Percentiles rank a stretch among this genome's conserved stretches.
phyloP scores from a whole-genome alignment of 2,113 vertebrate genomes.

The Lepisosteus osseus region DNA sequence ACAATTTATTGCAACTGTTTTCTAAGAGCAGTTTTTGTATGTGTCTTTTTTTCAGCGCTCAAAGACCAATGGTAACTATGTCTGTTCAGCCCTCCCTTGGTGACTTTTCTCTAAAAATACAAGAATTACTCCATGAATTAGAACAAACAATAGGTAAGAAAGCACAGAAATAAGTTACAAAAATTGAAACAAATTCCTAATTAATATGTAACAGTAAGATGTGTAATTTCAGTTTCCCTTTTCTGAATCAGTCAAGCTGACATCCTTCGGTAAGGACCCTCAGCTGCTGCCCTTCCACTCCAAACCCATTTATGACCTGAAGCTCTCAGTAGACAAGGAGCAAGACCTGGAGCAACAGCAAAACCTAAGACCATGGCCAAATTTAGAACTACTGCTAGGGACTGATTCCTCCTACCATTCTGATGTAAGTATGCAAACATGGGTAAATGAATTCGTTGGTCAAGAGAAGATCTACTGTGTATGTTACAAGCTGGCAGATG shows the following conservation, averaged over 20 bases:
- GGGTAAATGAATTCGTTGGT: too few species aligned
- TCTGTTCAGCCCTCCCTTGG: conserved; percentile 44
- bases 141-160: conserved; percentile 55
- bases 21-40: neutral
- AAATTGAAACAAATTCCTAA: too few species aligned
- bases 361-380: conserved; percentile 23
- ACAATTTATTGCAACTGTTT: too few species aligned
- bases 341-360: conserved; percentile 14
- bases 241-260: conserved; percentile 43
- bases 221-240: neutral
- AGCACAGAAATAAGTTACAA: neutral
- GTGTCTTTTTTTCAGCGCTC: neutral
- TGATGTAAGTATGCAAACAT: conserved; percentile 20
- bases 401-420: conserved; percentile 40
- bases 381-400: conserved; percentile 45
- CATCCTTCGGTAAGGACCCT: conserved; percentile 45
- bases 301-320: conserved; percentile 19
- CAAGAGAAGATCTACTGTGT: too few species aligned
- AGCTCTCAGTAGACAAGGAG: conserved; percentile 16
- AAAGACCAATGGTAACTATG: conserved; percentile 18
- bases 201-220: too few species aligned
- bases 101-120: conserved; percentile 50
- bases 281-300: conserved; percentile 38
- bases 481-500: too few species aligned
- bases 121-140: conserved; percentile 50